A percentile compares a stretch with the other conserved stretches of the same genome.
Evolutionary conservation across 2,888 invertebrate genomes (phyloP).

Genomic region (Diplolepis rosae): DNA sequence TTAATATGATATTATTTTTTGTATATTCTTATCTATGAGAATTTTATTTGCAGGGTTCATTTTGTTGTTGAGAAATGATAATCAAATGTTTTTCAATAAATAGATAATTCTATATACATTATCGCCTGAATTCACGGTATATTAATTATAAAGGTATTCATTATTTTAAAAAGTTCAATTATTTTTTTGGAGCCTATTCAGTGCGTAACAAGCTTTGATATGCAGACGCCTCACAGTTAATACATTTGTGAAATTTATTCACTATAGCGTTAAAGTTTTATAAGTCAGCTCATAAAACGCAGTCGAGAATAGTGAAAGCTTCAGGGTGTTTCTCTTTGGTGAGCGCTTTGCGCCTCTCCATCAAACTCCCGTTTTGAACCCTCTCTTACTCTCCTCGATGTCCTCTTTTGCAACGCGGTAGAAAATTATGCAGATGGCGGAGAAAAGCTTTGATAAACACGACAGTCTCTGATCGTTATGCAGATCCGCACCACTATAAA

Average conservation of each 20-base stretch:
- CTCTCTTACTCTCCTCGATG: slow-evolving; percentile 33
- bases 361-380: slow-evolving; percentile 15
- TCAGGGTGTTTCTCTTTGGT: slow-evolving; percentile 45
- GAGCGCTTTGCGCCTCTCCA: slow-evolving; percentile 27
- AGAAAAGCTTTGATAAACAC: slow-evolving; percentile 74
- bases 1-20: too few species aligned
- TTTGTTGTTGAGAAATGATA: too few species aligned
- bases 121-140: too few species aligned
- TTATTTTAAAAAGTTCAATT: too few species aligned
- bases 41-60: too few species aligned
- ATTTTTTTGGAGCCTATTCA: too few species aligned
- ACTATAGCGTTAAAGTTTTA: slow-evolving; percentile 60
- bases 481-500: slow-evolving; percentile 72
- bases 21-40: too few species aligned
- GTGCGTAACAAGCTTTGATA: neutral
- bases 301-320: slow-evolving; percentile 54
- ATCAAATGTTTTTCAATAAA: too few species aligned
- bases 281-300: slow-evolving; percentile 68
- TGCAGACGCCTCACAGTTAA: slow-evolving; percentile 7
- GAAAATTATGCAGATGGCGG: slow-evolving; percentile 74
- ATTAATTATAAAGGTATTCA: too few species aligned
- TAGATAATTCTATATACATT: too few species aligned
- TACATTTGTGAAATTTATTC: slow-evolving; percentile 25
- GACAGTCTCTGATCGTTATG: slow-evolving; percentile 74
- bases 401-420: slow-evolving; percentile 57